These are phyloP conservation scores for Epinephelus malabaricus DNA, from an alignment of 2,797 vertebrate species.

Conservation along the genomic window DNA sequence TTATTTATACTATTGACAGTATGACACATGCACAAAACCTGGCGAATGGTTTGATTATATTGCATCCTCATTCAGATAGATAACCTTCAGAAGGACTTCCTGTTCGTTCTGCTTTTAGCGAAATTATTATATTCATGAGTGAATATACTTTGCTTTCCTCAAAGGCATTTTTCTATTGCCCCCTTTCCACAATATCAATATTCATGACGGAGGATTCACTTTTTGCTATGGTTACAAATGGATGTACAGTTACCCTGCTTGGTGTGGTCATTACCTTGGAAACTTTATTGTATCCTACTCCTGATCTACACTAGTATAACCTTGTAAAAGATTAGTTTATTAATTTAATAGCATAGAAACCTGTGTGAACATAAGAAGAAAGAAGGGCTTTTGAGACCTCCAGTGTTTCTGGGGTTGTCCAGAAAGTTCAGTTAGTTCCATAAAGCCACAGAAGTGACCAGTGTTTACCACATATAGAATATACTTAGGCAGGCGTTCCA, in stretches of 20 bases:
- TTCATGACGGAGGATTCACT: constrained; percentile 4
- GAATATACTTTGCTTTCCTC: background rate
- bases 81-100: constrained; percentile 59
- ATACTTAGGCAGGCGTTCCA: too few species aligned
- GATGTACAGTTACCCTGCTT: background rate
- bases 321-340: background rate
- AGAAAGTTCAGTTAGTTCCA: background rate
- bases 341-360: constrained; percentile 1
- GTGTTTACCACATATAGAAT: too few species aligned
- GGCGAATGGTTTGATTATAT: background rate
- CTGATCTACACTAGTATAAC: background rate
- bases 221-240: background rate
- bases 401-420: constrained; percentile 4
- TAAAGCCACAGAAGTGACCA: background rate
- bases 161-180: background rate
- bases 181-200: background rate
- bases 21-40: background rate
- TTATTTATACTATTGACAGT: constrained; percentile 10
- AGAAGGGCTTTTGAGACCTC: background rate
- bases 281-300: background rate
- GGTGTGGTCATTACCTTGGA: background rate
- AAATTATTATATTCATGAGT: constrained; percentile 48
- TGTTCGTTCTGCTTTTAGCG: constrained; percentile 41
- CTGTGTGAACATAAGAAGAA: constrained; percentile 8
- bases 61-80: constrained; percentile 41